These are phyloP conservation scores for Virgularia gustaviana DNA, from an alignment of 92 coral and sea anemone species.

Conservation along the genomic window DNA sequence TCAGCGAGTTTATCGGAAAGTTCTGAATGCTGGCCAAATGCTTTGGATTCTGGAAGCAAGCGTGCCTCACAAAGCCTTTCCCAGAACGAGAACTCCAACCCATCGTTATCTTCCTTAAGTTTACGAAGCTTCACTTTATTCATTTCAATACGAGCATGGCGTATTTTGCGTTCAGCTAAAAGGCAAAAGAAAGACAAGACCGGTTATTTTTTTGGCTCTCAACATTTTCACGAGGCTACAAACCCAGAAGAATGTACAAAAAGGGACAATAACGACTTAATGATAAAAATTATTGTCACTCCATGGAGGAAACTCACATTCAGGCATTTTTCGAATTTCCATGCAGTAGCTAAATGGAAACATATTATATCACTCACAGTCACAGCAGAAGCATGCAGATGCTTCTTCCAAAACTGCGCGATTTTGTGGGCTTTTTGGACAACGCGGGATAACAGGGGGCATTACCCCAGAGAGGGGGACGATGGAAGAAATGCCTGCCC, in stretches of 20 bases:
- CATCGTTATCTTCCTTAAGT: conserved; percentile 61
- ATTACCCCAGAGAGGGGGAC: too few relatives aligned
- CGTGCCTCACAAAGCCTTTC: conserved; percentile 70
- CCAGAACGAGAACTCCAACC: conserved; percentile 74
- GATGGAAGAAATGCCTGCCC: too few relatives aligned
- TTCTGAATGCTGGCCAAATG: conserved; percentile 81
- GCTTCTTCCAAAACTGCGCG: too few relatives aligned
- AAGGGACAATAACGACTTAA: too few relatives aligned
- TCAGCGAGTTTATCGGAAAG: conserved; percentile 84
- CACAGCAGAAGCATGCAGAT: too few relatives aligned
- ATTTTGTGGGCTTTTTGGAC: too few relatives aligned
- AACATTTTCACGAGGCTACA: not conserved
- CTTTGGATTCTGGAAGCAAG: conserved; percentile 84
- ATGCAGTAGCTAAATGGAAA: too few relatives aligned
- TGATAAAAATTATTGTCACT: too few relatives aligned
- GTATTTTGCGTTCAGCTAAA: conserved; percentile 85
- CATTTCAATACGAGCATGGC: conserved; percentile 63
- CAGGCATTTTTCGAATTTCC: too few relatives aligned
- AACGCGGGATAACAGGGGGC: too few relatives aligned
- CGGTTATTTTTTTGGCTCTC: not conserved
- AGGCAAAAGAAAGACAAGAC: not conserved
- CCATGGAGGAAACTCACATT: too few relatives aligned
- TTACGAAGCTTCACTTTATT: conserved; percentile 49
- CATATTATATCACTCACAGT: too few relatives aligned
- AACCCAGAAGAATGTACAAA: not conserved